phyloP scores from a whole-genome alignment of 2,797 vertebrate genomes.

The Coreius guichenoti region DNA sequence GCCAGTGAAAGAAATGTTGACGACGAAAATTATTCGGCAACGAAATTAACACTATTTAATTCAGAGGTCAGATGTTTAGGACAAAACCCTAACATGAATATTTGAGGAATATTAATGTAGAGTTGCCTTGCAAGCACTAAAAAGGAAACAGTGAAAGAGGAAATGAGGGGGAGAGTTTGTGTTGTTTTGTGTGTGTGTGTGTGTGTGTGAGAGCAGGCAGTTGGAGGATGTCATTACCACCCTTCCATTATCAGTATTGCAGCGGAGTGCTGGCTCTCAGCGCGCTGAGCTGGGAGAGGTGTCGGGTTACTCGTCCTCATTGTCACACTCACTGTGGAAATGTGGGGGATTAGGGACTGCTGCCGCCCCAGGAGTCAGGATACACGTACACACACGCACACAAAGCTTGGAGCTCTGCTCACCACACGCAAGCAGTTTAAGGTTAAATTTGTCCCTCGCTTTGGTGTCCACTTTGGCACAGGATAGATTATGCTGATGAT shows the following conservation, averaged over 20 bases:
- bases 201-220: conserved; percentile 59
- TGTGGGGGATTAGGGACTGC: conserved; percentile 59
- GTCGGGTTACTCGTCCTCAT: conserved; percentile 56
- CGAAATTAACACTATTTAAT: not conserved
- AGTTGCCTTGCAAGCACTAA: not conserved
- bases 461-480: not conserved
- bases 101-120: conserved; percentile 7
- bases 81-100: not conserved
- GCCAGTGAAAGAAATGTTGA: not conserved
- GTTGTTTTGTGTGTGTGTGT: conserved; percentile 22
- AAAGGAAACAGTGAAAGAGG: conserved; percentile 26
- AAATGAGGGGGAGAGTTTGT: conserved; percentile 36
- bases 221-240: conserved; percentile 65
- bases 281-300: conserved; percentile 48
- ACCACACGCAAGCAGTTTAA: conserved; percentile 24
- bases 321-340: conserved; percentile 57
- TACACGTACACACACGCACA: conserved; percentile 28
- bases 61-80: not conserved
- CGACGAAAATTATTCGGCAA: not conserved
- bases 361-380: conserved; percentile 43
- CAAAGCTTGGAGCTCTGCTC: not conserved
- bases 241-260: conserved; percentile 56
- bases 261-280: conserved; percentile 53
- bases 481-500: not conserved
- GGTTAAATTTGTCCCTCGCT: not conserved